Conservation (phyloP, 2,888 invertebrate species). For the Sinotaia quadrata region DNA sequence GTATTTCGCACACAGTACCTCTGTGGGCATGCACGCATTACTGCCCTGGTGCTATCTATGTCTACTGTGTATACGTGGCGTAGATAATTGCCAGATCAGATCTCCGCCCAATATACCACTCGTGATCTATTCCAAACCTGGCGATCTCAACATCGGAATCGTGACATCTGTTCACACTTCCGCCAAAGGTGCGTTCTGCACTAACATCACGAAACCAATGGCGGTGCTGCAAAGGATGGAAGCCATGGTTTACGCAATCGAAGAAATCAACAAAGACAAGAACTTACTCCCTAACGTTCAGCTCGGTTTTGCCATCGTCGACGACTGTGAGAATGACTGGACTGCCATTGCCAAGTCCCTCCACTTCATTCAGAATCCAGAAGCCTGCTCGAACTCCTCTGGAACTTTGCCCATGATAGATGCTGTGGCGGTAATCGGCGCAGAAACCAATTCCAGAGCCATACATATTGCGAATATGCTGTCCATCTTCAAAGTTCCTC, state of each 20-base stretch:
- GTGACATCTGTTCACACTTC: neutral
- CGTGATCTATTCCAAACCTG: neutral
- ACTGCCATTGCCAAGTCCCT: neutral
- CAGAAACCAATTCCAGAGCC: conserved; percentile 40
- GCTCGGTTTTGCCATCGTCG: conserved; percentile 54
- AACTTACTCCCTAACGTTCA: conserved; percentile 46
- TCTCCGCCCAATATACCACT: neutral
- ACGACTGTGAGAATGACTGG: conserved; percentile 53
- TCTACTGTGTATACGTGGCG: neutral
- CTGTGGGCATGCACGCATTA: too few relatives aligned
- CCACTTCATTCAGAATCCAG: conserved; percentile 10
- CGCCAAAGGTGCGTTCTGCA: neutral
- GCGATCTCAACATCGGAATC: conserved; percentile 2
- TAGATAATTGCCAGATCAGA: neutral
- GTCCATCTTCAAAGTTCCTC: conserved; percentile 40
- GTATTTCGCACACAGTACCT: too few relatives aligned
- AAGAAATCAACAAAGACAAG: conserved; percentile 45
- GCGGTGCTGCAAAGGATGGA: conserved; percentile 52
- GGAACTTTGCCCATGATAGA: conserved; percentile 16
- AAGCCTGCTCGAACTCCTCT: neutral
- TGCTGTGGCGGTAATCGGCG: conserved; percentile 41
- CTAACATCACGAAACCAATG: neutral
- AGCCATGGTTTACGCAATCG: conserved; percentile 51
- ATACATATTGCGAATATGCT: conserved; percentile 41
- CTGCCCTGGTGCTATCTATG: too few relatives aligned